These are phyloP conservation scores for Dryas iulia DNA, from an alignment of 1,140 invertebrate species.

Conservation along the genomic window DNA sequence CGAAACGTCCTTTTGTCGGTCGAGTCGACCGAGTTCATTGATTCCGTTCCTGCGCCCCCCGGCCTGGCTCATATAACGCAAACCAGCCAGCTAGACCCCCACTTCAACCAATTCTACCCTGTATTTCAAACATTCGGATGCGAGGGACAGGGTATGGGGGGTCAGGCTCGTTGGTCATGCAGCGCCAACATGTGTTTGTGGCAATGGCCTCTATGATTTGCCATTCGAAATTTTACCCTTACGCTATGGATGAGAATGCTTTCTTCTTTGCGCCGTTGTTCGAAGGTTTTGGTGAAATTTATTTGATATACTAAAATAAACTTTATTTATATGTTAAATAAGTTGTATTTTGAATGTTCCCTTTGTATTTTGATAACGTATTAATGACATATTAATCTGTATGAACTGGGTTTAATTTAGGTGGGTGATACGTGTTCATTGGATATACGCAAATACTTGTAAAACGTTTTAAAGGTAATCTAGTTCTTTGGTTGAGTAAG, in stretches of 20 bases:
- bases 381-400: constrained; percentile 51
- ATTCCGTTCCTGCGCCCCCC: constrained; percentile 69
- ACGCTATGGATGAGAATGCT: background rate
- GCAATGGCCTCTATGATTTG: constrained; percentile 52
- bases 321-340: background rate
- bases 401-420: constrained; percentile 44
- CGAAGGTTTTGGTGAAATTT: constrained; percentile 36
- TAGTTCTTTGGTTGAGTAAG: background rate
- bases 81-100: constrained; percentile 47
- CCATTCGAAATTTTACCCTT: constrained; percentile 45
- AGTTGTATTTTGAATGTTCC: background rate
- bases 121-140: constrained; percentile 10
- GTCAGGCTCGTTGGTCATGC: constrained; percentile 43
- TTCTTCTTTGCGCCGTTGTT: constrained; percentile 11
- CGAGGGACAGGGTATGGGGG: constrained; percentile 38
- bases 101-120: constrained; percentile 21
- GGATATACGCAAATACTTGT: constrained; percentile 23
- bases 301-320: background rate
- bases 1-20: constrained; percentile 75
- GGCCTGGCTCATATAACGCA: constrained; percentile 51
- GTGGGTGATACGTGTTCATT: constrained; percentile 34
- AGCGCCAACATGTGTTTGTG: constrained; percentile 68
- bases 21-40: constrained; percentile 70
- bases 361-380: constrained; percentile 39
- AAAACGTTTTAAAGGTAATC: constrained; percentile 20